Base-by-base conservation (phyloP, 2,888 invertebrate species). In the Julus scanicus region DNA sequence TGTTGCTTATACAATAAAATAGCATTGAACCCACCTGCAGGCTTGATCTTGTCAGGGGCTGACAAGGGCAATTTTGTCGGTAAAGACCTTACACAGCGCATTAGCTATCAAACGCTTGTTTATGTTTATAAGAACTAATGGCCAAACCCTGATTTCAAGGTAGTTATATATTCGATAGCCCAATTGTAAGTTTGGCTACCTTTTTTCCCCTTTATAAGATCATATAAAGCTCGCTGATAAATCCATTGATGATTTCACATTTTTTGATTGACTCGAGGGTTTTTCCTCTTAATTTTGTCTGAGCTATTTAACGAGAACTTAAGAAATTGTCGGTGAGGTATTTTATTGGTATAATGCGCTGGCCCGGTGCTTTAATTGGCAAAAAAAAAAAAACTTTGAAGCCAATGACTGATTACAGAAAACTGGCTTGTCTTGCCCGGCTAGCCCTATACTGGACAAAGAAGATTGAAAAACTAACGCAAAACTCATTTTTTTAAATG, bases 1-100 rank as follows among this genome's bases (percentile, higher is more conserved):
- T 17, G 57, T 57, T 57, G 57, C 57, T 57, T 57, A 57, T 57
- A 57, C 57, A 57, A 57, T 57, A 57, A 57, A 57, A 57, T 57
- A 57, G 57, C 57, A 57, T 57, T 57, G 57, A 57, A 57, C 57
- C 57, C 57, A 57, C 57, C 57, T 57, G 57, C 57, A 57, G 57
- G 57, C 57, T 57, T n/a, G 17, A 57, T 57, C 57, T 57, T 57
- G 57, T 57, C 57, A 57, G 17, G 57, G 57, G 57, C 57, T 57
- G 57, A 57, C 57, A 57, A 57, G 57, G 57, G 57, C 57, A 57
- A 57, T 57, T 57, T 57, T 57, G 57, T 57, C 57, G 57, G 57
- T 57, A 57, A 57, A 57, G 57, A 57, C 57, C 57, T 57, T 57
- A 57, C 57, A 57, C 57, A 57, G 57, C 57, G 57, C 57, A 57